Evolutionary conservation across 2,888 invertebrate species (phyloP), one percentile per base, ranked within the genome.

Genomic region (Clusia tigrina): DNA sequence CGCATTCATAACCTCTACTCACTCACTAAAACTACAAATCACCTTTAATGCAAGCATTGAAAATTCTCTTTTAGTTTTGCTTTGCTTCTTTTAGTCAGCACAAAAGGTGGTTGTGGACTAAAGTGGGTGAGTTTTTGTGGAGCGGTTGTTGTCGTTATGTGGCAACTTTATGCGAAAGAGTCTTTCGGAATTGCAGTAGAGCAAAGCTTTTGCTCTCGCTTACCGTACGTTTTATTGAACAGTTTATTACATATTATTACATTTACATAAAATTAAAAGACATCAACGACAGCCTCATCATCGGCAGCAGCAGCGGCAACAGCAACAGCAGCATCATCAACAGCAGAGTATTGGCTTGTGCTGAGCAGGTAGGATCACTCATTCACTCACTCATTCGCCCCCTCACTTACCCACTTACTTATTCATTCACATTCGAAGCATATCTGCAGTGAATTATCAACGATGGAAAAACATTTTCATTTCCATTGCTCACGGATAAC

Each of bases 201-300:
- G 42, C n/a, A 3, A 42, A n/a, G 42, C 42, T 42, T 6, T 42
- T 3, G 9, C 42, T n/a, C 15, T 53, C 10, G 58, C 18, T 58
- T 17, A 51, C 52, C 26, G 56, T 24, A 57, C 61, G 61, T 64
- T 67, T 67, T 61, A 65, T 67, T 58, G 63, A 65, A 60, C 61
- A 57, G 62, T 67, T 67, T 65, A 65, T 67, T 62, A 58, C 65
- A 62, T 64, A 67, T 67, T 67, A 67, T 67, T 63, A 64, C 65
- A 67, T 67, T 67, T 65, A 55, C 67, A 67, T 67, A 67, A 67
- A 65, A 60, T 60, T 37, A 65, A 59, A 56, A 54, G 46, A 60
- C 64, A 63, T 54, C 64, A 58, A 62, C 60, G 48, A 17, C 42
- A 3, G 6, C 12, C 32, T 32, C 12, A 32, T 32, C 32, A 32